A percentile compares a stretch with the other conserved stretches of the same genome.
These are phyloP conservation scores for Pseudococcus jackbeardsleyi DNA, from an alignment of 2,888 invertebrate genomes.

Conservation along the genomic window DNA sequence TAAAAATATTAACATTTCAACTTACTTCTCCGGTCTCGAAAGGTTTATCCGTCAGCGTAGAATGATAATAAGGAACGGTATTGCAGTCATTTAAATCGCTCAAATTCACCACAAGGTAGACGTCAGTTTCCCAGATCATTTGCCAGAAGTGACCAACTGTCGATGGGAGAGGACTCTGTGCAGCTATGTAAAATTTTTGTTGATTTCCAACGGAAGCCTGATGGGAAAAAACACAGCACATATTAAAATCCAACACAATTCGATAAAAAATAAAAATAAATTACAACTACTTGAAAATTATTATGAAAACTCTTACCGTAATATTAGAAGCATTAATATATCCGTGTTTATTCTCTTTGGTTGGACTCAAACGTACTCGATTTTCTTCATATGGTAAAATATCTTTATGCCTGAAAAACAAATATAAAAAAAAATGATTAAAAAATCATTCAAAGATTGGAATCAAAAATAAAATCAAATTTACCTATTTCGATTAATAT, in stretches of 20 bases:
- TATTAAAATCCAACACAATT: not conserved
- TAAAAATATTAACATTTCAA: constrained; percentile 51
- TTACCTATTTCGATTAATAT: constrained; percentile 71
- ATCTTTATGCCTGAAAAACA: constrained; percentile 74
- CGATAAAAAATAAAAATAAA: constrained; percentile 13
- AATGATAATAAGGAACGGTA: constrained; percentile 72
- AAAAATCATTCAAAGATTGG: not conserved
- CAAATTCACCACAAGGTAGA: constrained; percentile 84
- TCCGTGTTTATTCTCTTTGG: constrained; percentile 85
- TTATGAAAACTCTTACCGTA: constrained; percentile 76
- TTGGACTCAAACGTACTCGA: constrained; percentile 84
- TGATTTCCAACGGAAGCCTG: constrained; percentile 87
- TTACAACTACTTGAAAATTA: not conserved
- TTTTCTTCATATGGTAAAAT: constrained; percentile 93
- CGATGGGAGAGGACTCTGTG: constrained; percentile 77
- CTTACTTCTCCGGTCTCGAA: constrained; percentile 79
- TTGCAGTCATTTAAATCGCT: constrained; percentile 74
- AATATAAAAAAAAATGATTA: constrained; percentile 68
- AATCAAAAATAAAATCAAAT: not conserved
- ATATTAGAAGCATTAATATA: constrained; percentile 95
- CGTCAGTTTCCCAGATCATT: constrained; percentile 90
- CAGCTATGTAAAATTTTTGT: constrained; percentile 87
- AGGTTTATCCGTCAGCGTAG: constrained; percentile 75
- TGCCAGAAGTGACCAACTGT: constrained; percentile 85
- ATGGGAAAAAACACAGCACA: not conserved